phyloP scores from a whole-genome alignment of 2,888 invertebrate species.

The Trissolcus japonicus region DNA sequence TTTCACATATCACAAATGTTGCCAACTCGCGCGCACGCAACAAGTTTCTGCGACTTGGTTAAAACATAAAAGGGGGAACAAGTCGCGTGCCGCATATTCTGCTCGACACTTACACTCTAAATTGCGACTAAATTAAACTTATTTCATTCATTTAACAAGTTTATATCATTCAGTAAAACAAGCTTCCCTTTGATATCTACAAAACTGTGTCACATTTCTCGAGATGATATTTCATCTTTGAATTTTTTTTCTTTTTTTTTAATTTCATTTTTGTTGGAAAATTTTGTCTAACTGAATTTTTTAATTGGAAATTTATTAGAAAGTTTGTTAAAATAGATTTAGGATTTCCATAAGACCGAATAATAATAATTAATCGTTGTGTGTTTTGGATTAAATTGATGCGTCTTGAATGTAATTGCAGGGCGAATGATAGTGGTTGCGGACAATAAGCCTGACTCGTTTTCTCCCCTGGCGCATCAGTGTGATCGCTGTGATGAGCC shows the following conservation, averaged over 20 bases:
- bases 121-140: background rate
- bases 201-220: background rate
- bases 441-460: slow-evolving; percentile 66
- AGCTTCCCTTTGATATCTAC: background rate
- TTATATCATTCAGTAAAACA: background rate
- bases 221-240: too few relatives aligned
- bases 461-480: slow-evolving; percentile 58
- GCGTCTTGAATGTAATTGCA: slow-evolving; percentile 30
- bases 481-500: slow-evolving; percentile 61
- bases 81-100: slow-evolving; percentile 51
- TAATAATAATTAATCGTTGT: slow-evolving; percentile 7
- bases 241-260: too few relatives aligned
- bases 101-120: background rate
- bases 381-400: slow-evolving; percentile 23
- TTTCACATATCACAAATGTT: slow-evolving; percentile 33
- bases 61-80: slow-evolving; percentile 26
- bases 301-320: too few relatives aligned
- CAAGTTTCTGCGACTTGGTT: slow-evolving; percentile 37
- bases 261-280: too few relatives aligned
- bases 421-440: slow-evolving; percentile 47
- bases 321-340: too few relatives aligned
- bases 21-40: slow-evolving; percentile 31
- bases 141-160: background rate
- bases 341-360: background rate
- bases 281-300: too few relatives aligned